These are phyloP conservation scores for Frankliniella intonsa DNA, from an alignment of 2,888 invertebrate genomes.

Conservation along the genomic window DNA sequence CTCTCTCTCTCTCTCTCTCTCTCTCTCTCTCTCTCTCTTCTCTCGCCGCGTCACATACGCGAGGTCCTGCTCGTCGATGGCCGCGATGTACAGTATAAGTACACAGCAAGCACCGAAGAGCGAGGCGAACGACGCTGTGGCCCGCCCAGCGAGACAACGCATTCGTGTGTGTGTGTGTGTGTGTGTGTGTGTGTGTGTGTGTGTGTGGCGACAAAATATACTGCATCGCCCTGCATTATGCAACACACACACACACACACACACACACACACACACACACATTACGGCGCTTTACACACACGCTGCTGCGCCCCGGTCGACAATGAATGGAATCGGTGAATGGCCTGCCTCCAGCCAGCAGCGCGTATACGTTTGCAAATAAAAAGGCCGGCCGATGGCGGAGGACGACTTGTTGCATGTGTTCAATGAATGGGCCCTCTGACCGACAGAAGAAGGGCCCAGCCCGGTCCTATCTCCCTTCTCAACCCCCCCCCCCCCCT, in stretches of 20 bases:
- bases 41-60: too few species aligned
- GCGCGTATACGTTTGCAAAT: not conserved
- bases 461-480: not conserved
- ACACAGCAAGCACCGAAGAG: too few species aligned
- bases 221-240: not conserved
- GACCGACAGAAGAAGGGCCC: not conserved
- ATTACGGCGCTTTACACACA: too few species aligned
- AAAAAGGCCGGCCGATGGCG: too few species aligned
- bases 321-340: not conserved
- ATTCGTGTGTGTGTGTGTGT: not conserved
- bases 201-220: not conserved
- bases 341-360: not conserved
- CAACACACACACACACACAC: too few species aligned
- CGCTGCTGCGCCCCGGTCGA: not conserved
- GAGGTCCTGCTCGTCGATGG: too few species aligned
- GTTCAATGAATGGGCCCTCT: not conserved
- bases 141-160: not conserved
- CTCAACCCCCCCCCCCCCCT: not conserved
- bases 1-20: not conserved
- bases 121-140: not conserved
- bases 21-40: not conserved
- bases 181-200: not conserved
- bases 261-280: too few species aligned
- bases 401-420: slow-evolving; percentile 6
- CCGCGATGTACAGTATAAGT: too few species aligned